Evolutionary conservation across 2,797 vertebrate species (phyloP).

Genomic region (Pteronotus mesoamericanus): DNA sequence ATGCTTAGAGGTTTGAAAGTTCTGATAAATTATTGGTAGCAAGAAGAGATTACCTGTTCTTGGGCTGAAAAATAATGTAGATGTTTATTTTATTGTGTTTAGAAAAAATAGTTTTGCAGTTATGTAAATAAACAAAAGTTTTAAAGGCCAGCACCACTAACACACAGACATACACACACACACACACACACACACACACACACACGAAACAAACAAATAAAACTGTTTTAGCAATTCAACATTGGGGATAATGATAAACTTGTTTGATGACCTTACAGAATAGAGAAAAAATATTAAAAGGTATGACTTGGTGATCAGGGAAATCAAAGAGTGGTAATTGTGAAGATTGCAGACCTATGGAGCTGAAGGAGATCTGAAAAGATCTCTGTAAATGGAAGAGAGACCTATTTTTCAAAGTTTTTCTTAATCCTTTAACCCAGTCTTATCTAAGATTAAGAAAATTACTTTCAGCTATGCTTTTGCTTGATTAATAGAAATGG

Average conservation of each 20-base stretch:
- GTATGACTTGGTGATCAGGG: neutral
- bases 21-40: neutral
- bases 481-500: neutral
- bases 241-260: neutral
- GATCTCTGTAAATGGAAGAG: neutral
- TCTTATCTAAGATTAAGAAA: neutral
- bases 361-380: neutral
- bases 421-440: neutral
- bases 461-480: neutral
- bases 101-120: neutral
- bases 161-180: neutral
- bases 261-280: neutral
- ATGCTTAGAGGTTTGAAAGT: neutral
- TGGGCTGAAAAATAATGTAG: neutral
- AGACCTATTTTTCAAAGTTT: neutral
- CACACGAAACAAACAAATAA: neutral
- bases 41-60: neutral
- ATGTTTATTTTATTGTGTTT: neutral
- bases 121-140: neutral
- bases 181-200: neutral
- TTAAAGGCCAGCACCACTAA: neutral
- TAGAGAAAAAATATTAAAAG: neutral
- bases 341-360: neutral
- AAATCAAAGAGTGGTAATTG: neutral
- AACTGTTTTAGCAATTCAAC: neutral